Evolutionary conservation across 1,140 invertebrate genomes (phyloP), one percentile per base, ranked within the genome.

Genomic region (Parapsyche elsis): DNA sequence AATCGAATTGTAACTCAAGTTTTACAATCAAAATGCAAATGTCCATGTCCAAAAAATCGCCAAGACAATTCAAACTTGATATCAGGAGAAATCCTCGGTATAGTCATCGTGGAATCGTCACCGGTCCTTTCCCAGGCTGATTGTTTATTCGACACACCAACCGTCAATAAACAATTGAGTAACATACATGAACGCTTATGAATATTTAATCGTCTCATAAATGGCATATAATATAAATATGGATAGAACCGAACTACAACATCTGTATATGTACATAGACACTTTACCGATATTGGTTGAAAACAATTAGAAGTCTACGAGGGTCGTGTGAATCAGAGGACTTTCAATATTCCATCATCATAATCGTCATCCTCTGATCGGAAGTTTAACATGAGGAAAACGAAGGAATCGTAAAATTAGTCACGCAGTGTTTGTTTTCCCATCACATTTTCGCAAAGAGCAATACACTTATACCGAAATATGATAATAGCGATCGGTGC

Each of bases 161-260:
- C 16, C 53, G 53, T 9, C 57, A 9, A 77, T 77, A 77, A 77
- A 77, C 75, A 77, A 77, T 77, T 77, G 75, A 38, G 57, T 64
- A 77, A 77, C 75, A 77, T 19, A 76, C 21, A 71, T 74, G 24
- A 49, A 24, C 59, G 49, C 75, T 77, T 77, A 77, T 77, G 75
- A 64, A 77, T 77, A 77, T 77, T 77, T 61, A 77, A 46, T 14
- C 57, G 9, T 12, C 24, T 75, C 73, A 49, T 71, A 75, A 75
- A 53, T 21, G 9, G 46, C n/a, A 24, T 45, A 64, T 64, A 76
- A 73, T 23, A 76, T 59, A 59, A 14, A 30, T 10, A 76, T 76
- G 0, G n/a, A 53, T 1, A 76, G 9, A 67, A 24, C 5, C 73
- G 73, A 57, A 71, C 9, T 19, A 44, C 70, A 38, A 16, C 10